Evolutionary conservation across 1,140 invertebrate genomes (phyloP), one percentile per base, ranked within the genome.

Genomic region (Chrysomallon squamiferum): DNA sequence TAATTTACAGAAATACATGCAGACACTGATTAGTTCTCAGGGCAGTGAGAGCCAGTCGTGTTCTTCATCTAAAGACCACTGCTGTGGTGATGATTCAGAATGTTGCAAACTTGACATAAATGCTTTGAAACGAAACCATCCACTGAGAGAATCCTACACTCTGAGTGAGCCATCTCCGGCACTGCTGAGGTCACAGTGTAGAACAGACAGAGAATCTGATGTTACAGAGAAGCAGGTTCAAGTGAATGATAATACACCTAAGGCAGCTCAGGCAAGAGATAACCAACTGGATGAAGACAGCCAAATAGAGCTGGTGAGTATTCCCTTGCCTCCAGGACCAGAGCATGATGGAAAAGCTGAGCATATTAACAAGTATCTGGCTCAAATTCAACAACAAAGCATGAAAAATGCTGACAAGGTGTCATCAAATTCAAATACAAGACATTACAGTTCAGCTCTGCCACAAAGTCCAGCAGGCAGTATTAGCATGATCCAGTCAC

Each of bases 341-440:
- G 67, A 73, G 27, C 30, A 41, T 22, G 62, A 66, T 25, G 71
- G 67, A 18, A 78, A 80, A 60, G 74, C 67, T 32, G 76, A 80
- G 61, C 78, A 80, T 59, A 75, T 80, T 32, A 71, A 73, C 45
- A 67, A 66, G 35, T 80, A 80, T 43, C 59, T 80, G 27, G 63
- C 63, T 30, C 76, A 77, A 41, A 70, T 79, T n/a, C 63, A 69
- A 25, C 25, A 29, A 49, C 66, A 54, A 35, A 30, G 20, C 29
- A 58, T 47, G n/a, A 57, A 20, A 18, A 25, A 54, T 27, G 50
- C 22, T 11, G 9, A 27, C 29, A 27, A 13, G 4, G 13, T 30
- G 18, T 3, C 50, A 20, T 15, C 25, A 15, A 27, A 15, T 0
- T 15, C 50, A 54, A 30, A 30, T 20, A 22, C 22, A 27, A 25